Evolutionary conservation across 2,797 vertebrate species (phyloP), one percentile per base, ranked within the genome.

Genomic region (Hyperoplus lanceolatus): DNA sequence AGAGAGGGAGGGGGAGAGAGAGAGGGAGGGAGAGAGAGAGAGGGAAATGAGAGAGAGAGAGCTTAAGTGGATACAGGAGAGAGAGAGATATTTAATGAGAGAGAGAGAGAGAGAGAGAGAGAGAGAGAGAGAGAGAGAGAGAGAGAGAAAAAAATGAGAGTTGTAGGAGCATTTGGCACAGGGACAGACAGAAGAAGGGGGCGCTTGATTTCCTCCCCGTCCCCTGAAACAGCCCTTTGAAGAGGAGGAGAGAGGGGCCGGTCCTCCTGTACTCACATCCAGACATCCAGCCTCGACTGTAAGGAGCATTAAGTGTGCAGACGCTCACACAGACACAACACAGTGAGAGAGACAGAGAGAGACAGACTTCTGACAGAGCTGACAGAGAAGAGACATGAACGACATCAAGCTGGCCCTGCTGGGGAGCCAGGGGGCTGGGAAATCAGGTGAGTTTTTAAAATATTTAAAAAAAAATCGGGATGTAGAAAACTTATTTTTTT

Each of bases 391-490:
- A 69, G 86, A 66, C 88, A 94, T 94, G 93, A 94, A 92, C 82
- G 87, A 94, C 89, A 91, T 94, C 81, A 95, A 95, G 79, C 90
- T 94, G 86, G 93, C 94, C 21, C 84, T 94, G 75, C 89, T 94
- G 81, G 94, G 94, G 0, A 93, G 93, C 60, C 87, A 72, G 48
- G 93, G 93, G 70, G 91, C 92, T 13, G 94, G 94, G 58, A 95
- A 95, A 49, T 95, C 94, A 89, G 94, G 93, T 95, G 85, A 84
- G 92, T 29, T 29, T 29, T 29, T 29, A 29, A 29, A 29, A 29
- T 29, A 29, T 29, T 29, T 3, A 29, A 29, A 29, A 29, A 29
- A 29, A 29, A 29, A 29, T 29, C 29, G 29, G 29, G 29, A 29
- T 29, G 29, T 29, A 29, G 29, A 29, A 29, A 29, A 29, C 29